Base-by-base conservation (phyloP, 2,797 vertebrate genomes). In the Lagocephalus sceleratus region DNA sequence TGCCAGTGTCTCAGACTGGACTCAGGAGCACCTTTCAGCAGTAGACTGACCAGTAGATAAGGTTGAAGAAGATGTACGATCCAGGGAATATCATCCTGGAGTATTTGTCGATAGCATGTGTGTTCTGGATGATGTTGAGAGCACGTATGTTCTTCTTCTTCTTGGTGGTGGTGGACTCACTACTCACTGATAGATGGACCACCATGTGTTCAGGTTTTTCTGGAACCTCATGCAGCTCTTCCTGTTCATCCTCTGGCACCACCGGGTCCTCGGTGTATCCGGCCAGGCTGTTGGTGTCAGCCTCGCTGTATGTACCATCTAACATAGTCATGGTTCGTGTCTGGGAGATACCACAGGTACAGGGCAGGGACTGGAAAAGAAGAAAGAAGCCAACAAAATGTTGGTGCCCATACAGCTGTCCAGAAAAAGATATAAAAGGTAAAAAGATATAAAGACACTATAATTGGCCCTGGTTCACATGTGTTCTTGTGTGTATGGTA, bases 1-100 rank as follows among this genome's bases (percentile, higher is more conserved):
- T 0, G 11, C 15, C 25, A 26, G 17, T 43, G 40, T 20, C 38
- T 49, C 51, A 3, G 57, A 29, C 12, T 26, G 16, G 25, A 17
- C 35, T 39, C n/a, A 2, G 2, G 9, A 7, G 44, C 2, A 23
- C 38, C 44, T 26, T 15, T 90, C 88, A 97, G 88, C 94, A 94
- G 87, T 98, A 98, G 11, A 95, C 94, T 4, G 91, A 95, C 97
- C 97, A 99, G 75, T 99, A 99, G 87, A 98, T 93, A 57, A 99
- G 89, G 83, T 99, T 99, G 87, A 99, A 99, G 87, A 98, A 90
- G 81, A 99, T 96, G 76, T 94, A 99, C 0, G 93, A 93, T 44
- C 94, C 95, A n/a, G 97, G 96, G 63, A 99, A 99, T 78, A 99
- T 93, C 88, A 95, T 77, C 70, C 95, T 91, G 29, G 95, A 99